These are phyloP conservation scores for Platalea minor DNA, from an alignment of 2,797 vertebrate species.

Conservation along the genomic window DNA sequence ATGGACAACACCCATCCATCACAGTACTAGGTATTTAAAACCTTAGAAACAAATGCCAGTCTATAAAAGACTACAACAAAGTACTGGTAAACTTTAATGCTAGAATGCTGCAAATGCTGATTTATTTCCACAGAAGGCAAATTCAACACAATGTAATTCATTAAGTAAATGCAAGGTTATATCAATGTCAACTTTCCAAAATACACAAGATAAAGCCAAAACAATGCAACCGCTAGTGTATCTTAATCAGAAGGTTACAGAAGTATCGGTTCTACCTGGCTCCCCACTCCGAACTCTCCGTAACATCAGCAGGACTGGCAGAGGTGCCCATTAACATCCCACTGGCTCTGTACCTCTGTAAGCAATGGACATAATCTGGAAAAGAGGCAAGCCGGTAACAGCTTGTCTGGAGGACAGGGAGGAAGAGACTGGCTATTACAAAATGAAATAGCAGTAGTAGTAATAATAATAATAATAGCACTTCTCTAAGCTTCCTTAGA, in stretches of 20 bases:
- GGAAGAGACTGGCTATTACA: background rate
- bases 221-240: fast-evolving
- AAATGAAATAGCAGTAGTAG: background rate
- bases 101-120: background rate
- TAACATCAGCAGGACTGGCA: background rate
- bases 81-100: background rate
- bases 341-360: background rate
- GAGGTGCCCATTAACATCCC: background rate
- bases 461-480: fast-evolving
- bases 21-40: background rate
- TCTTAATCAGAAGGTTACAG: background rate
- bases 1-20: background rate
- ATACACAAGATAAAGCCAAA: background rate
- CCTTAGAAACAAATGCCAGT: background rate
- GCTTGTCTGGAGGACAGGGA: fast-evolving
- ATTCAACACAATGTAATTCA: background rate
- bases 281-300: background rate
- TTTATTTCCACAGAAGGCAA: background rate
- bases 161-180: background rate
- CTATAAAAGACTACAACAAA: background rate
- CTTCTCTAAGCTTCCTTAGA: background rate
- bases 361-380: fast-evolving
- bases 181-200: background rate
- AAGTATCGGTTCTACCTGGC: background rate
- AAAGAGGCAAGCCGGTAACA: background rate